Base-by-base conservation (phyloP, 2,888 invertebrate species). In the Trissolcus japonicus region DNA sequence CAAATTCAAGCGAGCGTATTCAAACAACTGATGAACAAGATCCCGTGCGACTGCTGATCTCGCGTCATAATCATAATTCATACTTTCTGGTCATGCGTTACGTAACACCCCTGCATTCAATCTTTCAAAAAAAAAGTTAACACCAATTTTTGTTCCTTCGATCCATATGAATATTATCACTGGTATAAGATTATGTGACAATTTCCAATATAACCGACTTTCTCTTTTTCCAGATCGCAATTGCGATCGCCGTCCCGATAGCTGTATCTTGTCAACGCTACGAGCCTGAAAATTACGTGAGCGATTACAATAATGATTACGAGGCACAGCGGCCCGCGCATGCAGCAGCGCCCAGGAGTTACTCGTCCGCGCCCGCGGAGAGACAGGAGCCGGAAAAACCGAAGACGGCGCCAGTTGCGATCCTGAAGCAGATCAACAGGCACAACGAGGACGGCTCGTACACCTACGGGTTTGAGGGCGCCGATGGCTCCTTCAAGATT, bases 371-470 rank as follows among this genome's bases (percentile, higher is more conserved):
- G 13, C 87, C 90, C 13, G 82, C 90, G 0, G 89, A 90, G 69
- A 89, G 89, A 69, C 89, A 89, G 16, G 90, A 90, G 29, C 82
- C 88, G 4, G 86, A 84, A 14, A 90, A 91, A 72, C 90, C 91
- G 0, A 91, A 90, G 76, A 91, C 92, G 43, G 91, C 94, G 0
- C 93, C 95, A 0, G 93, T 96, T 55, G 91, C 96, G 50, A 96
- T 96, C 83, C 91, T 96, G 67, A 96, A 96, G 88, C 96, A 96
- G 90, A 96, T 96, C 80, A 95, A 96, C 90, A 93, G 95, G 87
- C 96, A 95, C 90, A 95, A 96, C 83, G 95, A 96, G 87, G 96
- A 96, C 86, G 96, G 96, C 63, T 96, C 96, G 0, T 97, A 97
- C 90, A 96, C 96, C 0, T 96, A 96, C 84, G 96, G 96, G 0